These are phyloP conservation scores for Onychostoma macrolepis DNA, from an alignment of 2,113 vertebrate genomes.

Conservation along the genomic window DNA sequence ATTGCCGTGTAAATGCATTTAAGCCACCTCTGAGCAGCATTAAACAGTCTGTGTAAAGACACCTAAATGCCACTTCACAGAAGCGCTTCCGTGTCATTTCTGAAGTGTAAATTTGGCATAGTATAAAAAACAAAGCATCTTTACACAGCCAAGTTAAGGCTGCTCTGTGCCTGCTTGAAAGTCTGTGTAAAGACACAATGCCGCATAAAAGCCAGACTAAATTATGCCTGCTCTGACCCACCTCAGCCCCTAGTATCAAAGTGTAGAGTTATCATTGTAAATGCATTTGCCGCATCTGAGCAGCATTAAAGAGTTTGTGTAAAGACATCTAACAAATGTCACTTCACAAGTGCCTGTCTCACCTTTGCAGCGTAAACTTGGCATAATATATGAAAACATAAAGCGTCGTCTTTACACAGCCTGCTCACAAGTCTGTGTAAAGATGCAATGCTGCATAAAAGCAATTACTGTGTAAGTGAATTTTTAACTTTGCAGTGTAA, in stretches of 20 bases:
- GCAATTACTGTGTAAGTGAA: too few relatives aligned
- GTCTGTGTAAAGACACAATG: neutral
- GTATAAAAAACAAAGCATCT: neutral
- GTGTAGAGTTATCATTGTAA: neutral
- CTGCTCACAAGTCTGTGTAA: neutral
- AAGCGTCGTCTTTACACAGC: neutral
- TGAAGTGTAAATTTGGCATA: neutral
- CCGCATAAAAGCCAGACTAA: neutral
- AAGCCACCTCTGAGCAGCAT: neutral
- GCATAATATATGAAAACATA: too few relatives aligned
- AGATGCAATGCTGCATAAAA: neutral
- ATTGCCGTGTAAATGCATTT: neutral
- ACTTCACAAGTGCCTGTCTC: neutral
- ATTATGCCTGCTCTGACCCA: neutral
- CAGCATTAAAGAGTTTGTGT: too few relatives aligned
- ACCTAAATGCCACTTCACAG: neutral
- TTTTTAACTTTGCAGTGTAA: neutral
- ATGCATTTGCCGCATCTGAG: neutral
- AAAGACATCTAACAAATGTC: neutral
- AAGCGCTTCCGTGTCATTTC: neutral
- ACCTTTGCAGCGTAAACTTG: neutral
- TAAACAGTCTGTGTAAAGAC: neutral
- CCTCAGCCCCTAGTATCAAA: neutral
- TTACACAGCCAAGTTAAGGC: neutral
- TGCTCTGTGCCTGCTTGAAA: neutral